Evolutionary conservation across 2,113 vertebrate genomes (phyloP).

Genomic region (Willisornis vidua): DNA sequence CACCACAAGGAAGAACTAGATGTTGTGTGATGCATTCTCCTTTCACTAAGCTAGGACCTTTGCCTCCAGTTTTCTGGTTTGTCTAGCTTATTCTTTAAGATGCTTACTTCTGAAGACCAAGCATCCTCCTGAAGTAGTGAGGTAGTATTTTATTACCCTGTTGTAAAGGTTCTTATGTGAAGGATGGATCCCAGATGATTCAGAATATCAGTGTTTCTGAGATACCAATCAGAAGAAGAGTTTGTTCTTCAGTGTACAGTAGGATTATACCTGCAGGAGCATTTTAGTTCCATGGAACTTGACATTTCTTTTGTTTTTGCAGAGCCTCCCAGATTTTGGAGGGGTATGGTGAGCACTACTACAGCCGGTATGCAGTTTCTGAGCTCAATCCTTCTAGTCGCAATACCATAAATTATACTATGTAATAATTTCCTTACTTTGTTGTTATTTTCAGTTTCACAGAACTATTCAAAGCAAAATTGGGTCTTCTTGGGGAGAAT

Average conservation of each 20-base stretch:
- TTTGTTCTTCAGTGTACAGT: not conserved
- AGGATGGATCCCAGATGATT: not conserved
- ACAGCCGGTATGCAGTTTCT: slow-evolving; percentile 70
- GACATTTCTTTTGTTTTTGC: not conserved
- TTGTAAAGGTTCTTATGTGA: not conserved
- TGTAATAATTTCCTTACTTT: not conserved
- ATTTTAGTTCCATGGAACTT: not conserved
- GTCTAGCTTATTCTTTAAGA: not conserved
- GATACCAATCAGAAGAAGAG: not conserved
- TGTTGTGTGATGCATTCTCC: not conserved
- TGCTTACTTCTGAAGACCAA: not conserved
- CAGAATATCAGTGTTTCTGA: not conserved
- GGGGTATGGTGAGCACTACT: slow-evolving; percentile 70
- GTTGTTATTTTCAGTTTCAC: slow-evolving; percentile 71
- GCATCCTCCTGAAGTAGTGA: not conserved
- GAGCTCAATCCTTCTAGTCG: not conserved
- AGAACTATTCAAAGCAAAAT: slow-evolving; percentile 80
- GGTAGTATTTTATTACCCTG: not conserved
- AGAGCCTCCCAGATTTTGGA: slow-evolving; percentile 77
- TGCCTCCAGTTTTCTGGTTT: not conserved
- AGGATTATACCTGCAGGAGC: not conserved
- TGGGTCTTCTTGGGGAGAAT: slow-evolving; percentile 77
- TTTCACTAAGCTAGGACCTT: not conserved
- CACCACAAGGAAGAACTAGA: not conserved
- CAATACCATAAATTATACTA: not conserved